Percentiles rank a stretch among this genome's conserved stretches.
These are phyloP conservation scores for Drosophila nannoptera DNA, from an alignment of 1,140 invertebrate species.

Conservation along the genomic window DNA sequence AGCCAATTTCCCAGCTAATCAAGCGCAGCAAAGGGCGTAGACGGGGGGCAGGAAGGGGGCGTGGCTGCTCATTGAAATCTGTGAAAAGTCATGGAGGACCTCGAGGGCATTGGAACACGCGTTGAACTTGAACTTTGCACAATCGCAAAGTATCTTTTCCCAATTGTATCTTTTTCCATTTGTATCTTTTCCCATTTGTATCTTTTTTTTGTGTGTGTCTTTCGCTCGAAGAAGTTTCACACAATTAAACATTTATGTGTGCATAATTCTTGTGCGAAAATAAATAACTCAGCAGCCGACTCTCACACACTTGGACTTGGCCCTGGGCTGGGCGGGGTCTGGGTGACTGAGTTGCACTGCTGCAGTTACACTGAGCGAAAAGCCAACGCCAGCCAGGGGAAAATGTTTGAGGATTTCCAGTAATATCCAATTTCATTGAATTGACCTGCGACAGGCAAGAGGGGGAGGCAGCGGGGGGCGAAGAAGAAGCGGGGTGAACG, in stretches of 20 bases:
- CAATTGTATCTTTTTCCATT: not conserved
- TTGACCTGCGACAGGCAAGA: too few species aligned
- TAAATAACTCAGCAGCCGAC: conserved; percentile 16
- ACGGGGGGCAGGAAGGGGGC: not conserved
- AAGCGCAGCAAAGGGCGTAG: conserved; percentile 51
- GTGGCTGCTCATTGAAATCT: not conserved
- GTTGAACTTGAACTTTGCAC: conserved; percentile 76
- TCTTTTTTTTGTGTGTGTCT: not conserved
- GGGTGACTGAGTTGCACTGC: not conserved
- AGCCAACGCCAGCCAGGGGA: not conserved
- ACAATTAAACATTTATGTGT: conserved; percentile 57
- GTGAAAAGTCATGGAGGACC: too few species aligned
- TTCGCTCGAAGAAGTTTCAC: conserved; percentile 38
- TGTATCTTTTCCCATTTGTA: not conserved
- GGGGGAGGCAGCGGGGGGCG: too few species aligned
- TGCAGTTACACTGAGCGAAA: not conserved
- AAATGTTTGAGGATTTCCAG: too few species aligned
- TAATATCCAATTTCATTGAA: too few species aligned
- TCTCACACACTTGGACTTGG: conserved; percentile 46
- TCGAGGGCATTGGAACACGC: conserved; percentile 3
- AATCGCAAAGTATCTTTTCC: conserved; percentile 45
- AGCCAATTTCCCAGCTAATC: conserved; percentile 50
- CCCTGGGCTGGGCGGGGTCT: conserved; percentile 10
- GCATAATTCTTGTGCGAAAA: conserved; percentile 59
- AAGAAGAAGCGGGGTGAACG: too few species aligned